Evolutionary conservation across 2,113 vertebrate species (phyloP), one percentile per base, ranked within the genome.

Genomic region (Cyprinus carpio): DNA sequence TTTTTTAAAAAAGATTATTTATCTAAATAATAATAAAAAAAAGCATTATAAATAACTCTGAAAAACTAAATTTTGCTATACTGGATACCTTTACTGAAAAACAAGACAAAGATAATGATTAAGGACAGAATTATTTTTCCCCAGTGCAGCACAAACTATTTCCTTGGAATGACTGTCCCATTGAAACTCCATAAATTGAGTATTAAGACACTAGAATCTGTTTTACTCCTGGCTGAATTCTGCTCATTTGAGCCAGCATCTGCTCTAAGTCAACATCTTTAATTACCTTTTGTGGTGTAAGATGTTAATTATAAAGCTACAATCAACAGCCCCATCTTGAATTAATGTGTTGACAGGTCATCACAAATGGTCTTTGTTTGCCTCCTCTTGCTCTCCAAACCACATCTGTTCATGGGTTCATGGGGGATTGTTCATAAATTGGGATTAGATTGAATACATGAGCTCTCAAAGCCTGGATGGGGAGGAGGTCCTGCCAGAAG

Each of bases 271-370:
- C 76, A 81, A 83, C 76, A 78, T 25, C 27, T 40, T 79, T 51
- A 56, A 85, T 82, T 88, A 74, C 20, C 40, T 84, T 54, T 65
- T 74, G 79, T 82, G 76, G 54, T 65, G 64, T 82, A 77, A 84
- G 64, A 77, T 82, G 78, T 83, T 29, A 78, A 83, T 89, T 87
- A 85, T 72, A 29, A 81, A 54, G 74, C 15, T 29, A 77, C 31
- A 82, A 78, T 84, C 82, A 85, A 84, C 78, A 82, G 79, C 64
- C 34, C 20, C 85, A 79, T 85, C 84, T 85, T 83, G 83, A 75
- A 87, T 83, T 83, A 85, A 89, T 87, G 83, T 87, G 80, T 25
- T 51, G 46, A 85, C 80, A 67, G 85, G 81, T 81, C 71, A 31
- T 37, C 4, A n/a, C 77, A 76, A 83, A 60, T 12, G 69, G 56